Conservation (phyloP, 2,888 invertebrate species). For the Adelognathus sp. region DNA sequence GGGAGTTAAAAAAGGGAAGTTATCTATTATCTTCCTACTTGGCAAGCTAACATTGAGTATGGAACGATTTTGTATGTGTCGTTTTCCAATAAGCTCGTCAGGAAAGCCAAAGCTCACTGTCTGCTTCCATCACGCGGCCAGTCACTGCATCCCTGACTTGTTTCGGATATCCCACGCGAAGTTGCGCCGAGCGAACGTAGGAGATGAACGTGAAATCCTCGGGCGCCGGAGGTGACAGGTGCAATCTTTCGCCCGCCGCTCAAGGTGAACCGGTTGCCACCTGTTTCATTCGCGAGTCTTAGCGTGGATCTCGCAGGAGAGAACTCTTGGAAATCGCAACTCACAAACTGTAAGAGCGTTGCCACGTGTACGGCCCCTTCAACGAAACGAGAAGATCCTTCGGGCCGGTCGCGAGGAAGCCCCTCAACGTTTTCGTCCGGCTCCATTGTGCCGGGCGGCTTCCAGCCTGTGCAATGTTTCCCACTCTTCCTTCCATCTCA, state of each 20-base stretch:
- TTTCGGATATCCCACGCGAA: not conserved
- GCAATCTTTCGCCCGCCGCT: slow-evolving; percentile 65
- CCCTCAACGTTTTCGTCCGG: slow-evolving; percentile 23
- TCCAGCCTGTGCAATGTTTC: slow-evolving; percentile 28
- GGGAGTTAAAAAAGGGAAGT: no score
- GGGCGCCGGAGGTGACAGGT: slow-evolving; percentile 62
- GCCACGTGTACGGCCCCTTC: slow-evolving; percentile 9
- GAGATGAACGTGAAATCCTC: slow-evolving; percentile 56
- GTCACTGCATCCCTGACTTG: not conserved
- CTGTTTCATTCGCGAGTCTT: slow-evolving; percentile 64
- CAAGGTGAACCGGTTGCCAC: slow-evolving; percentile 72
- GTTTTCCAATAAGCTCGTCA: not conserved
- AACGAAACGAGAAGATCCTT: slow-evolving; percentile 28
- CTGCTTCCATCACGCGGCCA: not conserved
- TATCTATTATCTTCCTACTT: no score
- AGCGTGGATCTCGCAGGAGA: slow-evolving; percentile 48
- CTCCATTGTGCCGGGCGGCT: slow-evolving; percentile 27
- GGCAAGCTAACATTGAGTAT: not conserved
- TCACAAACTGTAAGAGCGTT: slow-evolving; percentile 27
- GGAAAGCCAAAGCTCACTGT: not conserved
- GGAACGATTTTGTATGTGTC: not conserved
- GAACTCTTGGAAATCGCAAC: slow-evolving; percentile 62
- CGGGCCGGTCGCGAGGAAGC: slow-evolving; percentile 27
- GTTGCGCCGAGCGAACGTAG: not conserved
- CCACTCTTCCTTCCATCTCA: slow-evolving; percentile 27